Evolutionary conservation across 1,140 invertebrate genomes (phyloP).

Genomic region (Agrilus planipennis): DNA sequence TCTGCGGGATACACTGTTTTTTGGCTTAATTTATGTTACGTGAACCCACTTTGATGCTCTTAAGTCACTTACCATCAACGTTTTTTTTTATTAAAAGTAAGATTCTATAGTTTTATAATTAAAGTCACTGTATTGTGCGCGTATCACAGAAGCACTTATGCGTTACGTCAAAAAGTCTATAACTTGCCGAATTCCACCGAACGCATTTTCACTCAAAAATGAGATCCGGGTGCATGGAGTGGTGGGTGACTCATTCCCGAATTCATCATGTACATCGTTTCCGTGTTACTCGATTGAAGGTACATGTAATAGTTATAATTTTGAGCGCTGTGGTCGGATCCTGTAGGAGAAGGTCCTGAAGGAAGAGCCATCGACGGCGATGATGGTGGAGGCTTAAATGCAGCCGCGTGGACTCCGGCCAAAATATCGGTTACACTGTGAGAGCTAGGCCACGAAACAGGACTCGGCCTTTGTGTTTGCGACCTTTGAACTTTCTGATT

Average conservation of each 20-base stretch:
- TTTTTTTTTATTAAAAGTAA: too few relatives aligned
- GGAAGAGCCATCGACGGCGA: constrained; percentile 10
- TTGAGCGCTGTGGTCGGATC: constrained; percentile 34
- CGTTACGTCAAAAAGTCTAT: too few relatives aligned
- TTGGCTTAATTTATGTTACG: too few relatives aligned
- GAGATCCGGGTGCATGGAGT: constrained; percentile 17
- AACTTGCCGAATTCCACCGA: too few relatives aligned
- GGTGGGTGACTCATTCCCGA: constrained; percentile 22
- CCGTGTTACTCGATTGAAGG: constrained; percentile 36
- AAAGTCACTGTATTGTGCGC: too few relatives aligned
- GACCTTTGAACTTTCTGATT: constrained; percentile 31
- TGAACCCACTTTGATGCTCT: too few relatives aligned
- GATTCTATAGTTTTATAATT: too few relatives aligned
- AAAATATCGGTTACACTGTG: constrained; percentile 63
- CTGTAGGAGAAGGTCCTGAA: constrained; percentile 19
- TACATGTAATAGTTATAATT: constrained; percentile 64
- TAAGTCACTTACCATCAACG: too few relatives aligned
- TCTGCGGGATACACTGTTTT: too few relatives aligned
- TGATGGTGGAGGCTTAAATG: constrained; percentile 19
- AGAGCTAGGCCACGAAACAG: constrained; percentile 40
- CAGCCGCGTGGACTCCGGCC: constrained; percentile 35
- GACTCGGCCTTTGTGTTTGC: constrained; percentile 22
- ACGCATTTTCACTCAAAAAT: constrained; percentile 22
- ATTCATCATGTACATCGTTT: constrained; percentile 38
- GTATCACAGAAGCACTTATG: too few relatives aligned